Evolutionary conservation across 2,113 vertebrate genomes (phyloP).

Genomic region (Odocoileus virginianus): DNA sequence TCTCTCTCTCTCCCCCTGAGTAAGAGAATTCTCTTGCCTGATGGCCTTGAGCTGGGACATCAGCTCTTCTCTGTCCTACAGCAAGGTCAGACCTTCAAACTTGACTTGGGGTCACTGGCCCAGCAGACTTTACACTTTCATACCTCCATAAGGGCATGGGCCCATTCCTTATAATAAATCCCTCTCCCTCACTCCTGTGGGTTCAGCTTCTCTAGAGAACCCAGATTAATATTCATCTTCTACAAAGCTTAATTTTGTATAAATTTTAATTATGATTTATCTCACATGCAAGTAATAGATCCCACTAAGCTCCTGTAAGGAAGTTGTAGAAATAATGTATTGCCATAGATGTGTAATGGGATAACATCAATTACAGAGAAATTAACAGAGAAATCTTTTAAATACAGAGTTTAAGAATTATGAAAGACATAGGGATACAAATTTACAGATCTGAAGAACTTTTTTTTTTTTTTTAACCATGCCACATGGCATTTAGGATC

Average conservation of each 20-base stretch:
- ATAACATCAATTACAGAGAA: not conserved
- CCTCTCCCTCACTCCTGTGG: too few species aligned
- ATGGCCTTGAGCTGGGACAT: not conserved
- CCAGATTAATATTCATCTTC: not conserved
- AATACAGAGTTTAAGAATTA: not conserved
- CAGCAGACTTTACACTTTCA: not conserved
- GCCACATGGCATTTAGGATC: not conserved
- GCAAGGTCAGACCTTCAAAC: not conserved
- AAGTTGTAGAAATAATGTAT: not conserved
- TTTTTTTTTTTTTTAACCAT: not conserved
- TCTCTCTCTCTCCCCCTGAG: too few species aligned
- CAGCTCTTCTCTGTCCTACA: not conserved
- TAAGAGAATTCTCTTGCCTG: not conserved
- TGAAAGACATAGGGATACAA: not conserved
- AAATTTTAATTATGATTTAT: not conserved
- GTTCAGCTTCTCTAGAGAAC: not conserved
- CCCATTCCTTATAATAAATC: not conserved
- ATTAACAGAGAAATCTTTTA: not conserved
- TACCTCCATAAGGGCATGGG: not conserved
- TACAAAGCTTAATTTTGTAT: not conserved
- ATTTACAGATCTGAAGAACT: not conserved
- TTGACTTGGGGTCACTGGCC: not conserved
- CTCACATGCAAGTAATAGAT: not conserved
- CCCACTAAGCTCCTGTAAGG: not conserved
- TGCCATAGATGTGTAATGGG: not conserved